Evolutionary conservation across 2,888 invertebrate genomes (phyloP).

Genomic region (Thereva unica): DNA sequence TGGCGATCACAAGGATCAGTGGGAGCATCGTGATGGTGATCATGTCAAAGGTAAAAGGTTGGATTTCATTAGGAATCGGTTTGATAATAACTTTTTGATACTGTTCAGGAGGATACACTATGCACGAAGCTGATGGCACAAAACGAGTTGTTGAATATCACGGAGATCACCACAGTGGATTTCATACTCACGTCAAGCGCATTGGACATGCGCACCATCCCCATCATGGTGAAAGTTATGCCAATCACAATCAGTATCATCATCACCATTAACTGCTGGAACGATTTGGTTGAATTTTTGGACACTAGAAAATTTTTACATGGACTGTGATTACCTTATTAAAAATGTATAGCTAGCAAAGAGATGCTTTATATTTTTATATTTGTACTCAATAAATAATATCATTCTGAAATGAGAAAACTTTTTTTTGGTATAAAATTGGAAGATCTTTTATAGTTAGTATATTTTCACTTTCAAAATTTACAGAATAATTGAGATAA

Average conservation of each 20-base stretch:
- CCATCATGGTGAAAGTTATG: slow-evolving; percentile 24
- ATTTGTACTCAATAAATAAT: too few relatives aligned
- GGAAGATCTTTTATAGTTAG: too few relatives aligned
- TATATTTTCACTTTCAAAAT: too few relatives aligned
- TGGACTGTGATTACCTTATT: neutral
- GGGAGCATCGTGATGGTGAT: slow-evolving; percentile 58
- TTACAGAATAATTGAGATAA: too few relatives aligned
- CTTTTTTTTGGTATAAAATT: too few relatives aligned
- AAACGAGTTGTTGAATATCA: slow-evolving; percentile 60
- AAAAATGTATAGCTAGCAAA: too few relatives aligned
- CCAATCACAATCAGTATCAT: slow-evolving; percentile 27
- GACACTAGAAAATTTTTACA: slow-evolving; percentile 8
- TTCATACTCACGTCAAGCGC: slow-evolving; percentile 60
- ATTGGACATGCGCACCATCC: slow-evolving; percentile 57
- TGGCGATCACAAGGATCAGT: slow-evolving; percentile 53
- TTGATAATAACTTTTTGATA: neutral
- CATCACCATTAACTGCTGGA: slow-evolving; percentile 5
- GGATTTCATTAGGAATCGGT: neutral
- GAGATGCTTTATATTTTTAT: too few relatives aligned
- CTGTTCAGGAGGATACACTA: slow-evolving; percentile 54
- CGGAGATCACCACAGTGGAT: slow-evolving; percentile 60
- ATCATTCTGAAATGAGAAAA: too few relatives aligned
- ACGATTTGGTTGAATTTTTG: neutral
- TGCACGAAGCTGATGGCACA: slow-evolving; percentile 60
- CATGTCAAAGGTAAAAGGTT: slow-evolving; percentile 49